Evolutionary conservation across 2,113 vertebrate genomes (phyloP), one percentile per base, ranked within the genome.

Genomic region (Hemichromis elongatus): DNA sequence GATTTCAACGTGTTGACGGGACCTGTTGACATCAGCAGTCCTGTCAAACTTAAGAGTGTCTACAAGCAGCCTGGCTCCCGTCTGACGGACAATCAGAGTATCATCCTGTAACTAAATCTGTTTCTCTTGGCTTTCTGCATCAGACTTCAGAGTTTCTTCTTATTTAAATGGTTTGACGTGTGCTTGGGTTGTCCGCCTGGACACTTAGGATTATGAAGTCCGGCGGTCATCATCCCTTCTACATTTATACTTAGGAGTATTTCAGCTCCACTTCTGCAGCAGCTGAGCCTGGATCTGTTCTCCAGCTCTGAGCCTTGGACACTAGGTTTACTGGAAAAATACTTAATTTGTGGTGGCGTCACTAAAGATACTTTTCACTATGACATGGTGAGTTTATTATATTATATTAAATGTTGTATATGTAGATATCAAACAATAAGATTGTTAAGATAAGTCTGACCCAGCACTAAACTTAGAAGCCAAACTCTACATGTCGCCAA

Each of bases 271-370:
- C 54, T 83, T 83, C 7, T 85, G 30, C 50, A 7, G 59, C 3
- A 45, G 24, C 28, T 75, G 78, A 28, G 30, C 21, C 40, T 70
- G 24, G 9, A 75, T 80, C 59, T 2, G 55, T 86, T 61, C 63
- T 77, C 63, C 81, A 80, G 68, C 28, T 61, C 83, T 24, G 21
- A 84, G 77, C 52, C 80, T 79, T 66, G 63, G 81, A 85, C 84
- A 79, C 21, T 81, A 77, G 50, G 59, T 78, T 85, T 68, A 26
- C 86, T 91, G 90, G 92, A 91, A 93, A 93, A 92, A n/a, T 35
- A 80, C 83, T 91, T 92, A 19, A 78, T 81, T 79, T 88, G 88
- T 77, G 87, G 86, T 86, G 80, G 85, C 82, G 77, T 92, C 80
- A 28, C 50, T 70, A 56, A 85, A 77, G 84, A 84, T 82, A 45